phyloP scores from a whole-genome alignment of 2,113 vertebrate genomes.

The Globicephala melas region DNA sequence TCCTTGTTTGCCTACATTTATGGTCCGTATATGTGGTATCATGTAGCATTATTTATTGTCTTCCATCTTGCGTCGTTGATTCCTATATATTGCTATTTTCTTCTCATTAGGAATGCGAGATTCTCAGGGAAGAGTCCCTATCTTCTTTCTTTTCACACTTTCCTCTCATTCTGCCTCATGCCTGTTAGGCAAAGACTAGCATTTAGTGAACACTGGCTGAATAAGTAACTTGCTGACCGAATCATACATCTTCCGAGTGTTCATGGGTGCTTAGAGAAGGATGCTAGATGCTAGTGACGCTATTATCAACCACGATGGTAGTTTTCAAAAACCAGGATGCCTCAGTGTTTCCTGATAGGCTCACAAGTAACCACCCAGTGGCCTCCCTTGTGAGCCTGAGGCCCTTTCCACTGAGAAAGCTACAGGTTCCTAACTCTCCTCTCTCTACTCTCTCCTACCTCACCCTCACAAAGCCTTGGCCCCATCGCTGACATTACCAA shows the following conservation, averaged over 20 bases:
- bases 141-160: background rate
- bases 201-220: background rate
- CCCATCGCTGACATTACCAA: background rate
- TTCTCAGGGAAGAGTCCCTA: background rate
- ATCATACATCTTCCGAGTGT: background rate
- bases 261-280: background rate
- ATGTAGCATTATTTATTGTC: fast-evolving
- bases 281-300: background rate
- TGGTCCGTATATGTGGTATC: fast-evolving
- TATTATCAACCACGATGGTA: background rate
- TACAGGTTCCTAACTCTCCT: background rate
- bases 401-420: background rate
- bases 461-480: background rate
- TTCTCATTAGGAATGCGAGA: fast-evolving
- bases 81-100: fast-evolving
- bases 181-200: background rate
- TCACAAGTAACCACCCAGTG: background rate
- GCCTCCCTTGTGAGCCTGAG: background rate
- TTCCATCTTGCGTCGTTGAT: background rate
- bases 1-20: background rate
- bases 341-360: background rate
- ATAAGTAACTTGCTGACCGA: background rate
- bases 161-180: background rate
- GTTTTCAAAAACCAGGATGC: background rate
- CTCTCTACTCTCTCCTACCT: background rate